A percentile compares a stretch with the other conserved stretches of the same genome.
Conservation (phyloP, 2,797 vertebrate species). For the Spinus olivaceus region DNA sequence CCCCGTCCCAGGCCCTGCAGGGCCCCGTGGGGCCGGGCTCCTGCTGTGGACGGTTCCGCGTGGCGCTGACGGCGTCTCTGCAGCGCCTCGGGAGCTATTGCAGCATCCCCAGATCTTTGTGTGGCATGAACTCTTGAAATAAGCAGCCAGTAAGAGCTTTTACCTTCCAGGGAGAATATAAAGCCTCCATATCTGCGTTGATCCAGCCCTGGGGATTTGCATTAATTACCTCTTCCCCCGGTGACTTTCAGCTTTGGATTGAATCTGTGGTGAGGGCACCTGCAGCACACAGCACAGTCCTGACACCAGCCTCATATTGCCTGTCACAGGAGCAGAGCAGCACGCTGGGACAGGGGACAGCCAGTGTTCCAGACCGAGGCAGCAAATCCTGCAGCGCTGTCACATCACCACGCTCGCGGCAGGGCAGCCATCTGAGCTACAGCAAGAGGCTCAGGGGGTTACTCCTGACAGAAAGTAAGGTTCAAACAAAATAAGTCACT, state of each 20-base stretch:
- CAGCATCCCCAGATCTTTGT: neutral
- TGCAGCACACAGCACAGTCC: neutral
- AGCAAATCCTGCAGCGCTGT: neutral
- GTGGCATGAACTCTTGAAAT: neutral
- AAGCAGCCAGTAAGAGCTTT: neutral
- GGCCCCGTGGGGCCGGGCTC: neutral
- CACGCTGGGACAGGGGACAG: neutral
- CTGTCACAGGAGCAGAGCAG: neutral
- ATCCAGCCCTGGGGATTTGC: constrained; percentile 33
- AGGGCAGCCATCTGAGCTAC: neutral
- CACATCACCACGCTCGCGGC: neutral
- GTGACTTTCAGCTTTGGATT: neutral
- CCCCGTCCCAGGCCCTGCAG: fast-evolving
- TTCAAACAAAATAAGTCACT: neutral
- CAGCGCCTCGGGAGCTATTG: neutral
- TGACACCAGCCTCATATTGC: fast-evolving
- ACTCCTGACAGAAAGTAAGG: neutral
- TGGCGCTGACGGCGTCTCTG: fast-evolving
- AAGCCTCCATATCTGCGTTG: neutral
- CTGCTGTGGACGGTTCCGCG: fast-evolving
- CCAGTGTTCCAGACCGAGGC: fast-evolving
- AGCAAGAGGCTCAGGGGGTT: neutral
- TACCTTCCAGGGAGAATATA: neutral
- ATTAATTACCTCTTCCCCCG: neutral
- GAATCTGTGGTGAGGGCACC: neutral